Evolutionary conservation across 2,113 vertebrate species (phyloP), one percentile per base, ranked within the genome.

Genomic region (Manacus vitellinus): DNA sequence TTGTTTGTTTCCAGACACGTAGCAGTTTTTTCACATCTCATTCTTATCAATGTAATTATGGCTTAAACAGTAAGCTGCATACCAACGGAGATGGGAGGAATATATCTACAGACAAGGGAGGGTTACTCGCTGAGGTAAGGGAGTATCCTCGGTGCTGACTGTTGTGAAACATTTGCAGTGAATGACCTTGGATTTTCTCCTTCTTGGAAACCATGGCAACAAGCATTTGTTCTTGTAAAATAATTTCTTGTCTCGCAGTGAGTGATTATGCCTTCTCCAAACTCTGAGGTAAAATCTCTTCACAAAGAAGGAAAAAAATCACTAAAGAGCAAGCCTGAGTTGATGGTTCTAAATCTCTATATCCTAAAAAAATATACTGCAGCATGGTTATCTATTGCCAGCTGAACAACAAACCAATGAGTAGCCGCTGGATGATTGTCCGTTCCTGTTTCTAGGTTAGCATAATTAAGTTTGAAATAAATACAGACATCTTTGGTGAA

Each of bases 181-280:
- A 95, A 78, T 73, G 96, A 97, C 96, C 96, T 97, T 97, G 96
- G 82, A 93, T 87, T 89, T 93, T 82, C 85, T 96, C 91, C 74
- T 76, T 80, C 92, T 92, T 2, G 25, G 97, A 97, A 97, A 97
- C 97, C 97, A 97, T 97, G 88, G 94, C 95, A 97, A 97, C 97
- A 25, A 75, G 89, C 66, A 66, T 85, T 89, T 85, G 90, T 90
- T 92, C 96, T 89, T 49, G 31, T 87, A 93, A 97, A 97, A 97
- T 91, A 95, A 95, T 96, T 95, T 96, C 91, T 96, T 86, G 71
- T 95, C 94, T 97, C 4, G 0, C 82, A 91, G 89, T 92, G 88
- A 95, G 59, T 80, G 73, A 90, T 94, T 95, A 92, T 75, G 81
- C 80, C 85, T 90, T 52, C 59, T 82, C 46, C 2, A 24, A 90